A percentile compares a stretch with the other conserved stretches of the same genome.
Conservation (phyloP, 2,888 invertebrate species). For the Acleris literana region DNA sequence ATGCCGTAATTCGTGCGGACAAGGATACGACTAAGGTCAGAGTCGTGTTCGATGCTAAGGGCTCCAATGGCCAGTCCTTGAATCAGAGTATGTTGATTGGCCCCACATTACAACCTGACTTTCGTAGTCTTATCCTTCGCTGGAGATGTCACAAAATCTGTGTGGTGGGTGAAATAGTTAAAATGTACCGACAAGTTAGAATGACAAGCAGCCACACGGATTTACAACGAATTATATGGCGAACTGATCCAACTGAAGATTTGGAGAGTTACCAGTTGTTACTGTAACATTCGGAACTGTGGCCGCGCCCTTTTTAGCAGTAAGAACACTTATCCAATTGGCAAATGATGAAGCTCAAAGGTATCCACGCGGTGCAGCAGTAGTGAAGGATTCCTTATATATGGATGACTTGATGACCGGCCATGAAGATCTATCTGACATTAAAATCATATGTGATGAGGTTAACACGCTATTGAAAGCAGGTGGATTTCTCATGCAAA, state of each 20-base stretch:
- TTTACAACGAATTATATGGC: conserved; percentile 33
- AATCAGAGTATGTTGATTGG: conserved; percentile 43
- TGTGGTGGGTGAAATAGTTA: conserved; percentile 55
- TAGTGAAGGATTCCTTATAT: conserved; percentile 28
- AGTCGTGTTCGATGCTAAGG: conserved; percentile 38
- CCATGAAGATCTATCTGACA: conserved; percentile 35
- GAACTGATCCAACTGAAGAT: conserved; percentile 2
- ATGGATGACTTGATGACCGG: conserved; percentile 41
- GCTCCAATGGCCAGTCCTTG: conserved; percentile 38
- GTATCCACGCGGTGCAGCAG: conserved; percentile 26
- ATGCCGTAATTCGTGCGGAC: conserved; percentile 41
- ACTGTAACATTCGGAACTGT: conserved; percentile 2
- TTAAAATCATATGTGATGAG: conserved; percentile 38
- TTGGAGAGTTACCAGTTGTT: conserved; percentile 32
- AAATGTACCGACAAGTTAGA: conserved; percentile 46
- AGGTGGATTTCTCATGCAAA: conserved; percentile 47
- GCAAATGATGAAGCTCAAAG: conserved; percentile 25
- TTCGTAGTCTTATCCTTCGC: conserved; percentile 38
- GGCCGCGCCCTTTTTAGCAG: too few relatives aligned
- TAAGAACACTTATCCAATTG: conserved; percentile 28
- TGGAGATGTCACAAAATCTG: conserved; percentile 82
- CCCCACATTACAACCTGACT: conserved; percentile 41
- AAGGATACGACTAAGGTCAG: conserved; percentile 39
- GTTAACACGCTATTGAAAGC: conserved; percentile 40
- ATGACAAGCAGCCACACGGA: conserved; percentile 34